Evolutionary conservation across 2,113 vertebrate genomes (phyloP).

Genomic region (Gambusia holbrooki): DNA sequence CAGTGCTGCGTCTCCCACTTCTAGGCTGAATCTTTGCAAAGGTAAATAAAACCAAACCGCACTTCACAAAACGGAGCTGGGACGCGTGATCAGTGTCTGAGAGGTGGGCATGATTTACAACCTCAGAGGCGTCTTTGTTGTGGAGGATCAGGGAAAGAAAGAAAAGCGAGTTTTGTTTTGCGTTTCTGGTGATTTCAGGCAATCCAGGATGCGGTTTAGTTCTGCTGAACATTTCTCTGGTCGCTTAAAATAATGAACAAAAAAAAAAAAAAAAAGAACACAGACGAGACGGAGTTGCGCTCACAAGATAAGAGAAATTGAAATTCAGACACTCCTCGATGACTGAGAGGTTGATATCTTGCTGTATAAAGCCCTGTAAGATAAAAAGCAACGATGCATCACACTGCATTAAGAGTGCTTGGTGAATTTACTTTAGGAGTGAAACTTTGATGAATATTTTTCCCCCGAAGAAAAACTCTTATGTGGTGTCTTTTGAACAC

Average conservation of each 20-base stretch:
- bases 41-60: background rate
- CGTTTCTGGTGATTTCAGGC: background rate
- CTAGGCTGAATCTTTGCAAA: background rate
- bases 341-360: background rate
- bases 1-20: background rate
- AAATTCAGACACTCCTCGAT: too few species aligned
- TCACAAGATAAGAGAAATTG: background rate
- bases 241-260: background rate
- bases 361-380: background rate
- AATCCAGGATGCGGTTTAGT: background rate
- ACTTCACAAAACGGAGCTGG: background rate
- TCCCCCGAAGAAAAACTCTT: too few species aligned
- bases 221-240: too few species aligned
- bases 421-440: background rate
- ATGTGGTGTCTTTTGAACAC: constrained; percentile 65
- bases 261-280: background rate
- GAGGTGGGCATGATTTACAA: background rate
- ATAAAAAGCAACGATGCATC: background rate
- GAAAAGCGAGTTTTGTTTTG: background rate
- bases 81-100: background rate
- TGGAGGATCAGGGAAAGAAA: background rate
- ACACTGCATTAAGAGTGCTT: background rate
- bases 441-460: background rate
- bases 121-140: background rate
- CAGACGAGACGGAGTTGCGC: background rate